Conservation (phyloP, 2,797 vertebrate species). For the Ptychobarbus kaznakovi region DNA sequence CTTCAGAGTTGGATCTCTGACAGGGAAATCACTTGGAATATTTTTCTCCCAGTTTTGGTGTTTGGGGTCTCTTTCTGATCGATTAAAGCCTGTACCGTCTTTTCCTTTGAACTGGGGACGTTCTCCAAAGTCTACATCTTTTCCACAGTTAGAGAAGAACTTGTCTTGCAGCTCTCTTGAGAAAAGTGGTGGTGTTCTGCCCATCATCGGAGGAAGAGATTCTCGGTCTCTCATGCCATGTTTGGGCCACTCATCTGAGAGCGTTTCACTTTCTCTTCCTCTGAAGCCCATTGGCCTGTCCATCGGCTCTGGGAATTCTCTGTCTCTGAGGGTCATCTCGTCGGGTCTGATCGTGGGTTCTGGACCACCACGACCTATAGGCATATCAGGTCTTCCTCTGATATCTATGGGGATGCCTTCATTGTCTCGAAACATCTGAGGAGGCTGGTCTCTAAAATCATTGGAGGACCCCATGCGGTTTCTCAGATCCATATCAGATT, state of each 20-base stretch:
- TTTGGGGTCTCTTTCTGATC: constrained; percentile 56
- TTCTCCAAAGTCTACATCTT: constrained; percentile 68
- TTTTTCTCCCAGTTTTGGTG: constrained; percentile 64
- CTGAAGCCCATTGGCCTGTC: constrained; percentile 74
- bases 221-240: constrained; percentile 84
- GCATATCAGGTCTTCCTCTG: constrained; percentile 78
- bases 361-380: constrained; percentile 80
- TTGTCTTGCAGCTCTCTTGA: constrained; percentile 75
- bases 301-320: constrained; percentile 68
- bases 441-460: constrained; percentile 87
- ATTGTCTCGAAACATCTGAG: constrained; percentile 85
- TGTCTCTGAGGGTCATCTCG: constrained; percentile 63
- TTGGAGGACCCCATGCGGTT: constrained; percentile 80
- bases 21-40: constrained; percentile 63
- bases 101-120: constrained; percentile 71
- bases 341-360: constrained; percentile 69
- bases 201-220: constrained; percentile 61
- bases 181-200: constrained; percentile 71
- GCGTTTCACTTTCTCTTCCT: constrained; percentile 78
- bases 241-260: constrained; percentile 80
- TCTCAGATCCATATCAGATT: constrained; percentile 87
- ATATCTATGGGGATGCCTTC: constrained; percentile 80
- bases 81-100: constrained; percentile 69
- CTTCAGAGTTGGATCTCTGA: constrained; percentile 68
- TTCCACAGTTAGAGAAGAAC: constrained; percentile 75